Evolutionary conservation across 2,888 invertebrate genomes (phyloP).

Genomic region (Lobophora halterata): DNA sequence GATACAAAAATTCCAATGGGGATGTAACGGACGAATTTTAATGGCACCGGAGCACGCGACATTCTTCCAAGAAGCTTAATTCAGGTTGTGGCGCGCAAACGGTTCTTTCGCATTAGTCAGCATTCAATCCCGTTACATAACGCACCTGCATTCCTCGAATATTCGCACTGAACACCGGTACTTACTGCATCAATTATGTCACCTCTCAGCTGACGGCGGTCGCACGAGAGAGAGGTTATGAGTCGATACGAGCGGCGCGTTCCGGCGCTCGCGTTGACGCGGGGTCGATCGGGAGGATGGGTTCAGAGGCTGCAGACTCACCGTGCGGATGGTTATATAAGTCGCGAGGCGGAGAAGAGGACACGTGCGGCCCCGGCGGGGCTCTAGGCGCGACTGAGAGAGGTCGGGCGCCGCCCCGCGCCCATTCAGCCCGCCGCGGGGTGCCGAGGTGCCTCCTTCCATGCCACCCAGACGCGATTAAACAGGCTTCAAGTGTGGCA

Average conservation of each 20-base stretch:
- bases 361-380: constrained; percentile 74
- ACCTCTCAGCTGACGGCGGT: constrained; percentile 68
- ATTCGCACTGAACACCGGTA: constrained; percentile 63
- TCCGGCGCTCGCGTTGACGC: constrained; percentile 30
- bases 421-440: constrained; percentile 58
- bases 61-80: constrained; percentile 35
- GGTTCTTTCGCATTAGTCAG: constrained; percentile 23
- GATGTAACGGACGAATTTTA: constrained; percentile 32
- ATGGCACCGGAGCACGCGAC: constrained; percentile 34
- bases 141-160: constrained; percentile 61
- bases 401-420: constrained; percentile 72
- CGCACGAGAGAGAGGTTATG: constrained; percentile 40
- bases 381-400: constrained; percentile 72
- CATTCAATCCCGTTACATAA: constrained; percentile 64
- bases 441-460: constrained; percentile 47
- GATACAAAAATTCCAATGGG: constrained; percentile 7
- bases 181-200: constrained; percentile 78
- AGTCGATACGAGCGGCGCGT: constrained; percentile 46
- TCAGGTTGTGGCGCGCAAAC: constrained; percentile 29
- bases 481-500: constrained; percentile 69
- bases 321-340: constrained; percentile 79
- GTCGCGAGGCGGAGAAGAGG: constrained; percentile 65
- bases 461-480: constrained; percentile 66
- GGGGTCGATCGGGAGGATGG: constrained; percentile 58
- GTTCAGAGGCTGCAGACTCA: constrained; percentile 73